Evolutionary conservation across 2,888 invertebrate species (phyloP).

Genomic region (Melieria omissa): DNA sequence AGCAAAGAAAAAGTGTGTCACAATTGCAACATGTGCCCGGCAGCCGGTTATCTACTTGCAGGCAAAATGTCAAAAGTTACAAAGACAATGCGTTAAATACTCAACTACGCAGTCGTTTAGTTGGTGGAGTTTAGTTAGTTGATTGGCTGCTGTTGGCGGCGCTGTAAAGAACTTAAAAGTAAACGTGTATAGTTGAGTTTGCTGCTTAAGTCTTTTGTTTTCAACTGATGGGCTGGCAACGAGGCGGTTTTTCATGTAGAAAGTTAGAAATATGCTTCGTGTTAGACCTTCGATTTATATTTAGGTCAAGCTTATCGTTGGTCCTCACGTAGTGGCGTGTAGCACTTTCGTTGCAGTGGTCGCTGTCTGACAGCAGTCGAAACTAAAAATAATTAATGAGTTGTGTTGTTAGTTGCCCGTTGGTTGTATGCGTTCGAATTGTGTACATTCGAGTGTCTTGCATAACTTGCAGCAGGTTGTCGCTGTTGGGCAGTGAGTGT

Average conservation of each 20-base stretch:
- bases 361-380: too few species aligned
- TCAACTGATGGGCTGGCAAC: not conserved
- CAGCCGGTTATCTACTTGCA: not conserved
- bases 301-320: conserved; percentile 28
- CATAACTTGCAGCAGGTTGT: too few species aligned
- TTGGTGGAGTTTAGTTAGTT: not conserved
- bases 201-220: conserved; percentile 21
- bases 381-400: too few species aligned
- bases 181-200: conserved; percentile 14
- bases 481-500: too few species aligned
- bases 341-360: too few species aligned
- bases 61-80: conserved; percentile 12
- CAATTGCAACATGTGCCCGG: conserved; percentile 22
- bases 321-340: not conserved
- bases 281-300: conserved; percentile 14
- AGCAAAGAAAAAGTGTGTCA: conserved; percentile 13
- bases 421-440: too few species aligned
- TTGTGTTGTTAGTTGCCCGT: too few species aligned
- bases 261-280: conserved; percentile 13
- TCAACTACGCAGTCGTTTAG: not conserved
- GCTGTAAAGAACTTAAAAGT: conserved; percentile 20
- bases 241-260: conserved; percentile 12
- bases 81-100: not conserved
- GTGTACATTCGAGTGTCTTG: too few species aligned
- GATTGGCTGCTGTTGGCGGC: conserved; percentile 3